These are phyloP conservation scores for Oscheius sp. DNA, from an alignment of 2,888 invertebrate species.

Conservation along the genomic window DNA sequence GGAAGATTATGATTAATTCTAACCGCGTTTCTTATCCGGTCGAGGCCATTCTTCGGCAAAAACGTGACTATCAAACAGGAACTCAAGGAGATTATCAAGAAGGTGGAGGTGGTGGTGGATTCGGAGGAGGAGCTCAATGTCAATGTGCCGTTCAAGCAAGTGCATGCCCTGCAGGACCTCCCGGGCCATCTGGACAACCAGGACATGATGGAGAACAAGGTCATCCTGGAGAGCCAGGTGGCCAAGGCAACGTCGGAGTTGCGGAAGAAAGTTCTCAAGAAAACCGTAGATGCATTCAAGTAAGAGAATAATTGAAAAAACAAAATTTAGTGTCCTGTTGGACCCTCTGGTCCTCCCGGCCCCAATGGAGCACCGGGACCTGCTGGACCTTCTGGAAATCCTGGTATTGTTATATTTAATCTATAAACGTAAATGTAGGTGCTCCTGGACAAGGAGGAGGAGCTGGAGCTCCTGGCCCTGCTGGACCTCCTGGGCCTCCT, in stretches of 20 bases:
- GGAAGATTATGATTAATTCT: constrained; percentile 23
- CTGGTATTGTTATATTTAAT: too few species aligned
- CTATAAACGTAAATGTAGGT: too few species aligned
- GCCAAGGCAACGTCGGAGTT: constrained; percentile 2
- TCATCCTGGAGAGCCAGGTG: constrained; percentile 16
- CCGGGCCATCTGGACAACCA: constrained; percentile 13
- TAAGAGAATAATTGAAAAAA: not conserved
- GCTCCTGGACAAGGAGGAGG: not conserved
- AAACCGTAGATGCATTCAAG: constrained; percentile 37
- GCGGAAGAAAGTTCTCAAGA: constrained; percentile 29
- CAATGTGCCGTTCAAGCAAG: not conserved
- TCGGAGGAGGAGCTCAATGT: constrained; percentile 16
- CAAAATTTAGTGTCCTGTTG: not conserved
- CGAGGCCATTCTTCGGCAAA: constrained; percentile 14
- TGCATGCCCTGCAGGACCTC: constrained; percentile 22
- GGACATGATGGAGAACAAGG: constrained; percentile 19
- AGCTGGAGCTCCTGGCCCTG: constrained; percentile 1
- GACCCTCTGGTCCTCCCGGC: constrained; percentile 19
- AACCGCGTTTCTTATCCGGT: not conserved
- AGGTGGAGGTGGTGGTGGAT: constrained; percentile 7
- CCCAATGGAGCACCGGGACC: not conserved
- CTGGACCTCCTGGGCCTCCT: constrained; percentile 21
- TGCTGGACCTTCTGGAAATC: constrained; percentile 13
- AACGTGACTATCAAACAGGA: too few species aligned
- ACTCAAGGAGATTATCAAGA: not conserved